Evolutionary conservation across 2,888 invertebrate genomes (phyloP).

Genomic region (Volucella inflata): DNA sequence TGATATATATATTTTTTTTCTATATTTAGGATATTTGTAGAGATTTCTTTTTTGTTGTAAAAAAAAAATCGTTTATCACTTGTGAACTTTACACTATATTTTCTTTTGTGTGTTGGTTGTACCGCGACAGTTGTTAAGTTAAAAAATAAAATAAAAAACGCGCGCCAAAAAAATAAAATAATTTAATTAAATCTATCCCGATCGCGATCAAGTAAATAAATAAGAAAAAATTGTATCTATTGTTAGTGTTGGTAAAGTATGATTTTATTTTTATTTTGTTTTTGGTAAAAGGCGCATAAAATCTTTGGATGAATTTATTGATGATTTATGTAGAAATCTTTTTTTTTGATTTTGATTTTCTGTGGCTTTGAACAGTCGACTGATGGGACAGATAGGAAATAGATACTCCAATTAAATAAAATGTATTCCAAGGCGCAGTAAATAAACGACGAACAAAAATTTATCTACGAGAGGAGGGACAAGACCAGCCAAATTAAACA

Average conservation of each 20-base stretch:
- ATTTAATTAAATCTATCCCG: slow-evolving; percentile 13
- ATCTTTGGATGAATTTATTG: slow-evolving; percentile 61
- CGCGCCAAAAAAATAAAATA: slow-evolving; percentile 64
- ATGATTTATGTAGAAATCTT: slow-evolving; percentile 8
- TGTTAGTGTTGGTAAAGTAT: slow-evolving; percentile 36
- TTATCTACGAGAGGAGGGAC: slow-evolving; percentile 45
- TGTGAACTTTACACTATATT: slow-evolving; percentile 64
- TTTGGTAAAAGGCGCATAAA: slow-evolving; percentile 60
- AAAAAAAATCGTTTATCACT: slow-evolving; percentile 60
- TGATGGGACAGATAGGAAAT: slow-evolving; percentile 45
- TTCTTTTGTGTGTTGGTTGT: slow-evolving; percentile 16
- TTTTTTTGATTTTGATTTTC: slow-evolving; percentile 29
- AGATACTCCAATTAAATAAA: slow-evolving; percentile 35
- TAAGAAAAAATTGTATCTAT: slow-evolving; percentile 23
- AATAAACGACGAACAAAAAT: slow-evolving; percentile 21
- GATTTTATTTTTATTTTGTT: neutral
- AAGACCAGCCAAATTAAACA: slow-evolving; percentile 8
- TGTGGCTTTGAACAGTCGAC: slow-evolving; percentile 63
- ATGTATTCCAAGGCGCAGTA: slow-evolving; percentile 45
- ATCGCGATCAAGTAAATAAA: slow-evolving; percentile 51
- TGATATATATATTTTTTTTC: slow-evolving; percentile 43
- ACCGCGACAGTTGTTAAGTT: slow-evolving; percentile 23
- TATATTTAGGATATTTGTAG: slow-evolving; percentile 14
- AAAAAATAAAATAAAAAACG: slow-evolving; percentile 26
- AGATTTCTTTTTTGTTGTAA: slow-evolving; percentile 11